phyloP scores from a whole-genome alignment of 2,888 invertebrate species.

The Herminia tarsipennalis region DNA sequence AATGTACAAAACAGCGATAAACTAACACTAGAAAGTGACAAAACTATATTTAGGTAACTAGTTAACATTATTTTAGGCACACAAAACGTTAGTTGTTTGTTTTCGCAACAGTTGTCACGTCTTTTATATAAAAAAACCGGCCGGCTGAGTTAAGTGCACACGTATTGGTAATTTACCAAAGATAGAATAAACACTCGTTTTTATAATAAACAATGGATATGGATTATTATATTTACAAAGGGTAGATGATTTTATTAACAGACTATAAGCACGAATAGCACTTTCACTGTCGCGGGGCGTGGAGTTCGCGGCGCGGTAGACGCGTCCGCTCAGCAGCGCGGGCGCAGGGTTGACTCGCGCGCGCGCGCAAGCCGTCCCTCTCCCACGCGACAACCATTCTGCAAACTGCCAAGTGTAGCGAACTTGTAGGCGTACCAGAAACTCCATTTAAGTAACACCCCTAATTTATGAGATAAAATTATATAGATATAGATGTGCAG shows the following conservation, averaged over 20 bases:
- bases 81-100: slow-evolving; percentile 20
- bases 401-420: slow-evolving; percentile 62
- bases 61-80: slow-evolving; percentile 19
- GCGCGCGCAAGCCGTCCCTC: slow-evolving; percentile 55
- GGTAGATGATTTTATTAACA: slow-evolving; percentile 40
- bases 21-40: slow-evolving; percentile 60
- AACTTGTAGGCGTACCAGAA: slow-evolving; percentile 74
- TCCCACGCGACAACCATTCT: slow-evolving; percentile 62
- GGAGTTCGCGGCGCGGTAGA: slow-evolving; percentile 39
- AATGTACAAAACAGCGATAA: slow-evolving; percentile 61
- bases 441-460: slow-evolving; percentile 75
- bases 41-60: slow-evolving; percentile 21
- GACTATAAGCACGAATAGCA: slow-evolving; percentile 53
- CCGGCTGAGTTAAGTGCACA: slow-evolving; percentile 40
- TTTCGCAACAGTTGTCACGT: slow-evolving; percentile 41
- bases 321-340: slow-evolving; percentile 72
- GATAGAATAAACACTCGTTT: slow-evolving; percentile 36
- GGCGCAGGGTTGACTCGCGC: slow-evolving; percentile 77
- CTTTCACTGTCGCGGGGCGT: slow-evolving; percentile 71
- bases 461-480: slow-evolving; percentile 38
- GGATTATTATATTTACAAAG: slow-evolving; percentile 26
- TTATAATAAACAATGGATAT: slow-evolving; percentile 24
- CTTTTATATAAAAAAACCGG: slow-evolving; percentile 42
- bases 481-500: slow-evolving; percentile 12
- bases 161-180: slow-evolving; percentile 42